A percentile compares a stretch with the other conserved stretches of the same genome.
phyloP scores from a whole-genome alignment of 2,113 vertebrate genomes.

The Lepus timidus region DNA sequence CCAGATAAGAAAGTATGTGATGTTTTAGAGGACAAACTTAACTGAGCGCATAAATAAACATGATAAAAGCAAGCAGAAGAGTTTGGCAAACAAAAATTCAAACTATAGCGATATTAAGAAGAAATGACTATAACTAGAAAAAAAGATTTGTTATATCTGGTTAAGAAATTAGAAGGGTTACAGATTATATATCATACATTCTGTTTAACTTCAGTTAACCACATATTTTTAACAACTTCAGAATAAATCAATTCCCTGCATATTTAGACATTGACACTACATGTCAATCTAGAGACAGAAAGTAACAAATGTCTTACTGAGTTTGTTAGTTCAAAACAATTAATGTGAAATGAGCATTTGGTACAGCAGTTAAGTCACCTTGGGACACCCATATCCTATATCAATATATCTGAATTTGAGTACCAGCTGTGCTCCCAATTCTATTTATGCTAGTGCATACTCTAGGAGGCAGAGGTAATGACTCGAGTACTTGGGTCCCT shows the following conservation, averaged over 20 bases:
- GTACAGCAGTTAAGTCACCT: too few relatives aligned
- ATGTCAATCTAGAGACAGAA: background rate
- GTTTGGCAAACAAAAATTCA: slow-evolving; percentile 13
- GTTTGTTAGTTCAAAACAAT: slow-evolving; percentile 42
- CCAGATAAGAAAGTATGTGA: background rate
- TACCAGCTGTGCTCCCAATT: too few relatives aligned
- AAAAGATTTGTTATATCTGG: background rate
- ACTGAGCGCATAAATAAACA: slow-evolving; percentile 56
- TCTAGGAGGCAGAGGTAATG: too few relatives aligned
- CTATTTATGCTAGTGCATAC: too few relatives aligned
- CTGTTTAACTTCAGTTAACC: background rate
- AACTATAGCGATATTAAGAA: background rate
- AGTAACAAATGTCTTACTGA: slow-evolving; percentile 8
- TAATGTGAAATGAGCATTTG: background rate
- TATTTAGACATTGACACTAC: slow-evolving; percentile 23
- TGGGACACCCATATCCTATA: too few relatives aligned
- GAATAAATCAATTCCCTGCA: slow-evolving; percentile 35
- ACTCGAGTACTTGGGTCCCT: too few relatives aligned
- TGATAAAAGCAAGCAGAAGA: background rate
- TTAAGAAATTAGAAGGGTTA: slow-evolving; percentile 15
- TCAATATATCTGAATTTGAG: too few relatives aligned
- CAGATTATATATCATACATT: background rate
- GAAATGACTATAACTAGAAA: slow-evolving; percentile 5
- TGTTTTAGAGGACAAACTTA: slow-evolving; percentile 46
- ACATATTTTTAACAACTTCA: slow-evolving; percentile 27